Percentiles rank a stretch among this genome's conserved stretches.
Evolutionary conservation across 1,140 invertebrate species (phyloP).

Genomic region (Microvelia longipes): DNA sequence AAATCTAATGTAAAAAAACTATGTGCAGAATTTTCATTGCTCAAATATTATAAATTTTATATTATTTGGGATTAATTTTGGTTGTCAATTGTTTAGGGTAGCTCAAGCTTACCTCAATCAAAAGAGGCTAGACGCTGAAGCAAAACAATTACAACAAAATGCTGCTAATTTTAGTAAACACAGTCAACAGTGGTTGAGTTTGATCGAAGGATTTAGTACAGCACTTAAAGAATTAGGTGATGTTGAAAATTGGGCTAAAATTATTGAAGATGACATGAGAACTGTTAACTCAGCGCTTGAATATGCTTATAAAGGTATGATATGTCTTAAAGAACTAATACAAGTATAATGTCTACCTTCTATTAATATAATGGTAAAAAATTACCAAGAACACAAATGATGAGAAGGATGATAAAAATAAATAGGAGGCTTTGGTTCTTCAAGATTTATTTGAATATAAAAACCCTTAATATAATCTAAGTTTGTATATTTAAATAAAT

Average conservation of each 20-base stretch:
- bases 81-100: constrained; percentile 42
- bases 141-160: constrained; percentile 87
- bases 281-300: constrained; percentile 83
- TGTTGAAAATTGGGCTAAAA: constrained; percentile 95
- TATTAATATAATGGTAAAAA: no score
- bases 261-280: constrained; percentile 91
- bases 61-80: no score
- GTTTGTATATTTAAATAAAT: no score
- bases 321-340: no score
- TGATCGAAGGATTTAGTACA: constrained; percentile 90
- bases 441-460: no score
- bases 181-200: constrained; percentile 84
- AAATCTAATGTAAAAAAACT: no score
- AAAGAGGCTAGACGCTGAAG: constrained; percentile 90
- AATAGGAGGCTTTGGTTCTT: no score
- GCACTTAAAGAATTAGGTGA: constrained; percentile 96
- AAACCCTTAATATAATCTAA: no score
- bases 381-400: no score
- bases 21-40: no score
- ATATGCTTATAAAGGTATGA: constrained; percentile 77
- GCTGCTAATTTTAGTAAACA: constrained; percentile 90
- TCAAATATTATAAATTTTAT: neutral
- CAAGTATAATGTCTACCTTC: no score
- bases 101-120: constrained; percentile 97
- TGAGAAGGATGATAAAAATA: no score